A percentile compares a stretch with the other conserved stretches of the same genome.
These are phyloP conservation scores for Ornithoptera priamus DNA, from an alignment of 2,888 invertebrate species.

Conservation along the genomic window DNA sequence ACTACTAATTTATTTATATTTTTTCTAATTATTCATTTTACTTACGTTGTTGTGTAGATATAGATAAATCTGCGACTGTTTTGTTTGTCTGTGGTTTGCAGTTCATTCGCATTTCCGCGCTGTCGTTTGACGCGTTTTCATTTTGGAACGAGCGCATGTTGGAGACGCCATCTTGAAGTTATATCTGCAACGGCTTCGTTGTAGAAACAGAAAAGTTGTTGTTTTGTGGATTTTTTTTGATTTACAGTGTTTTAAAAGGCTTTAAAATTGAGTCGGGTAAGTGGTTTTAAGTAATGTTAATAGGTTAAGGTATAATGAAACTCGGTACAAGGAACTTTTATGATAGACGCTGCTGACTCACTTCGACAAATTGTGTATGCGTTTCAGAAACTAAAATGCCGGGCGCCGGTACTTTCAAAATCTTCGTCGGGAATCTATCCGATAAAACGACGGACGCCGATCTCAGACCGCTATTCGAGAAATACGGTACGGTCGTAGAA, in stretches of 20 bases:
- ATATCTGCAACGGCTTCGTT: conserved; percentile 31
- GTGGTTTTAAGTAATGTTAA: conserved; percentile 14
- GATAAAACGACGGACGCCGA: conserved; percentile 93
- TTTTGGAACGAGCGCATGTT: conserved; percentile 5
- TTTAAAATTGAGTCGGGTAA: conserved; percentile 28
- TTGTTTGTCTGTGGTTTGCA: conserved; percentile 14
- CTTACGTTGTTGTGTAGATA: too few relatives aligned
- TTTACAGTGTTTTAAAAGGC: conserved; percentile 24
- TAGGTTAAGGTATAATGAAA: conserved; percentile 34
- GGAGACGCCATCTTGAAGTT: conserved; percentile 42
- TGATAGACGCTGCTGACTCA: conserved; percentile 73
- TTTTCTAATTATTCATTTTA: too few relatives aligned
- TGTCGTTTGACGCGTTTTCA: conserved; percentile 2
- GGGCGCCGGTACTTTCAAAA: conserved; percentile 96
- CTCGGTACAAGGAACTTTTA: conserved; percentile 51
- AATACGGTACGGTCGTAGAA: conserved; percentile 98
- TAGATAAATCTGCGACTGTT: conserved; percentile 2
- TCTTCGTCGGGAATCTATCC: conserved; percentile 98
- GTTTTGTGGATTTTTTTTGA: conserved; percentile 33
- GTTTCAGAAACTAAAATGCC: conserved; percentile 86
- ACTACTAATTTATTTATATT: too few relatives aligned
- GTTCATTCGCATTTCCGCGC: conserved; percentile 12
- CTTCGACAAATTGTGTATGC: conserved; percentile 77
- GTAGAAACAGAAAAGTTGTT: conserved; percentile 30
- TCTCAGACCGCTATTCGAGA: conserved; percentile 96